These are phyloP conservation scores for Semnornis frantzii DNA, from an alignment of 2,113 vertebrate species.

Conservation along the genomic window DNA sequence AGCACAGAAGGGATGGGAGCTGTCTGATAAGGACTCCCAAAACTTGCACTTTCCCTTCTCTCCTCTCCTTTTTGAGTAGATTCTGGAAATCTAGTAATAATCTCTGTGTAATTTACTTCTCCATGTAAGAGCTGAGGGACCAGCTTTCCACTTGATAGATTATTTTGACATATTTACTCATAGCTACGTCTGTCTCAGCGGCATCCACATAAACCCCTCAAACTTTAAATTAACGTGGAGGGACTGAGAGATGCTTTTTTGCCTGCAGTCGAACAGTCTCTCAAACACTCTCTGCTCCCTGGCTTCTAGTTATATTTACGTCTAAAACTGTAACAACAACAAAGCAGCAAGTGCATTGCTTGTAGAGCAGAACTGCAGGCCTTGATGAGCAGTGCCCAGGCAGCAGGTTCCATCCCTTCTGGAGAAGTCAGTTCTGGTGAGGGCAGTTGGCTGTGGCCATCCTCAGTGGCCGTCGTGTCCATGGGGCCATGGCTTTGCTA, in stretches of 20 bases:
- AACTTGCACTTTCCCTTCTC: background rate
- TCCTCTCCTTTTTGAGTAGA: background rate
- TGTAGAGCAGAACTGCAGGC: background rate
- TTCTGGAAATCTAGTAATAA: background rate
- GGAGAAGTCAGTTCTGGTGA: background rate
- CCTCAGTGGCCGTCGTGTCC: fast-evolving
- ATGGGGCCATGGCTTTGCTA: background rate
- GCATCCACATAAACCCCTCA: conserved; percentile 64
- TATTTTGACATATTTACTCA: conserved; percentile 79
- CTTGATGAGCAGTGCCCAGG: fast-evolving
- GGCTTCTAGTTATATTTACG: background rate
- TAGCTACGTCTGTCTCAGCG: conserved; percentile 68
- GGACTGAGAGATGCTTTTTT: background rate
- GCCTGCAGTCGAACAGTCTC: background rate
- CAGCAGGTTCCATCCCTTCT: background rate
- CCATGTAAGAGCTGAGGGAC: conserved; percentile 43
- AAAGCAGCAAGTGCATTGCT: background rate
- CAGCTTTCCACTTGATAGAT: conserved; percentile 64
- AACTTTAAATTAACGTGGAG: conserved; percentile 55
- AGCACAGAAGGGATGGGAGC: background rate
- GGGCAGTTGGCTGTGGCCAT: background rate
- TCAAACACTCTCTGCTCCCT: background rate
- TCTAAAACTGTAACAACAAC: background rate
- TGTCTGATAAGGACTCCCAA: background rate
- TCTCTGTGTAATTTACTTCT: conserved; percentile 24